Evolutionary conservation across 2,888 invertebrate genomes (phyloP).

Genomic region (Geophilus truncorum): DNA sequence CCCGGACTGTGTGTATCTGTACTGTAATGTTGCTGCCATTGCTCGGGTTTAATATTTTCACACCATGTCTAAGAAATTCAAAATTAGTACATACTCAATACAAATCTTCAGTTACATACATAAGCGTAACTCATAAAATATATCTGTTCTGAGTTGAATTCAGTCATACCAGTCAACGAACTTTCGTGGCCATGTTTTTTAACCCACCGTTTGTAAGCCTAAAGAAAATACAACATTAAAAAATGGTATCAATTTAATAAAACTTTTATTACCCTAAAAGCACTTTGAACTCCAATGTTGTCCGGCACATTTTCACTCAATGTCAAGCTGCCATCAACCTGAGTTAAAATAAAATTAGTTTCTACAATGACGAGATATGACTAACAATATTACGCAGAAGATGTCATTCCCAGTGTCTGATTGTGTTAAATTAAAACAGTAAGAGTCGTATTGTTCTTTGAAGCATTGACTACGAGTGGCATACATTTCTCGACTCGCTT

Average conservation of each 20-base stretch:
- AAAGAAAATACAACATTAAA: too few relatives aligned
- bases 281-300: neutral
- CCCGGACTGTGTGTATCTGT: neutral
- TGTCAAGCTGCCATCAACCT: neutral
- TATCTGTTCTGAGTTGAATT: neutral
- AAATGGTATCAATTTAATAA: too few relatives aligned
- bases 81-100: neutral
- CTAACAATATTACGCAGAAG: too few relatives aligned
- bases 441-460: neutral
- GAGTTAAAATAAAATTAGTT: too few relatives aligned
- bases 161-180: neutral
- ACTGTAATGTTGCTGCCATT: neutral
- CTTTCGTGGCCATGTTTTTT: neutral
- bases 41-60: neutral
- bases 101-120: neutral
- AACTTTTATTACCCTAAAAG: too few relatives aligned
- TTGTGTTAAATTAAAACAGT: slow-evolving; percentile 1
- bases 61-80: neutral
- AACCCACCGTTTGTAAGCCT: neutral
- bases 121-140: neutral
- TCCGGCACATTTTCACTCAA: neutral
- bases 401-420: too few relatives aligned
- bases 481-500: neutral
- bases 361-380: too few relatives aligned
- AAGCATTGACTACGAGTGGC: neutral